Evolutionary conservation across 2,888 invertebrate species (phyloP), one percentile per base, ranked within the genome.

Genomic region (Aphrophora alni): DNA sequence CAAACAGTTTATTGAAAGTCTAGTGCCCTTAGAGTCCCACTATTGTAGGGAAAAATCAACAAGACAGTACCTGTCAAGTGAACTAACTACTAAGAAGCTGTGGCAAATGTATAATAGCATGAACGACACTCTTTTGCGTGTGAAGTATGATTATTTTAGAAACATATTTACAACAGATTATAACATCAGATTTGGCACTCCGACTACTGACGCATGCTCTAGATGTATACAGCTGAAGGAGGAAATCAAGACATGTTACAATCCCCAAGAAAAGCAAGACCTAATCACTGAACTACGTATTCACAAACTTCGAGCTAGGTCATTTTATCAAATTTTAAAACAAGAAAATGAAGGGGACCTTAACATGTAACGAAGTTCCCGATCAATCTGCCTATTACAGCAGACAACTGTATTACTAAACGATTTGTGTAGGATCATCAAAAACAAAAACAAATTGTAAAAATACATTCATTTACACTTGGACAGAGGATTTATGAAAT

Each of bases 131-230:
- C n/a, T 21, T 21, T 24, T 68, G 68, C 68, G 14, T 44, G n/a
- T 25, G 12, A 81, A 82, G 51, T 80, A 82, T 71, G 38, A 38
- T 14, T 38, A 74, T 26, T 82, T 82, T 44, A 25, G 25, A 28
- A 59, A 38, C 0, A 26, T 80, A 70, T 82, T 82, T 44, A 75
- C 51, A 44, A 24, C 7, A 25, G 33, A 78, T 17, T 82, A 28
- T 24, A 82, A 82, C 38, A 74, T 82, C 28, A 69, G 81, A 21
- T 82, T 83, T 76, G 73, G 78, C 26, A 75, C 77, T 14, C 81
- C 80, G 38, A 38, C 78, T 0, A 84, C 82, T 17, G 83, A 71
- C 83, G 75, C 38, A 74, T 75, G 84, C 82, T 74, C 79, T 51
- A 44, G 2, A 12, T 77, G 77, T 68, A 59, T 77, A 21, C 4